Percentiles rank a stretch among this genome's conserved stretches.
Evolutionary conservation across 1,140 invertebrate species (phyloP).

Genomic region (Rhopalosiphum maidis): DNA sequence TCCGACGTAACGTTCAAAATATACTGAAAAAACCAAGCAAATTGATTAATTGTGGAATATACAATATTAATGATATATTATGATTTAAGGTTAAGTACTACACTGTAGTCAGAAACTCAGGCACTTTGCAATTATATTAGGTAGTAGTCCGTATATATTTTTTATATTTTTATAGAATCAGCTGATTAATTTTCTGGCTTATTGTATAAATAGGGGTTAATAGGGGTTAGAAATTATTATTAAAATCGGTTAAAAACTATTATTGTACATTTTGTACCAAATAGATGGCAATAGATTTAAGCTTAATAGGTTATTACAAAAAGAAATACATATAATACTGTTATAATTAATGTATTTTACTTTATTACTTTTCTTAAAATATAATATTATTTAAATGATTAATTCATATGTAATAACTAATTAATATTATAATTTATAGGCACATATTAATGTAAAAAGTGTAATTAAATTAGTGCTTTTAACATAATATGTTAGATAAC

Average conservation of each 20-base stretch:
- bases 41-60: not conserved
- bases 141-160: not conserved
- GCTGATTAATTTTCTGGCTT: not conserved
- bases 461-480: not conserved
- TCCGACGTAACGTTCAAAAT: slow-evolving; percentile 95
- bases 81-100: too few species aligned
- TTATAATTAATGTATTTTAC: too few species aligned
- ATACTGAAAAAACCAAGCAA: slow-evolving; percentile 70
- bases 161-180: not conserved
- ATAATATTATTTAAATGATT: too few species aligned
- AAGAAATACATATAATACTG: too few species aligned
- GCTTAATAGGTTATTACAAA: too few species aligned
- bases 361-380: not conserved
- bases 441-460: not conserved
- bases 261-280: too few species aligned
- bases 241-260: not conserved
- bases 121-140: not conserved
- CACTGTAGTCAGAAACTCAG: too few species aligned
- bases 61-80: not conserved
- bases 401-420: too few species aligned
- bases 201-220: not conserved
- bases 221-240: not conserved
- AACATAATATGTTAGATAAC: not conserved
- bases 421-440: too few species aligned
- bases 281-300: too few species aligned